Percentiles rank a stretch among this genome's conserved stretches.
phyloP scores from a whole-genome alignment of 2,113 vertebrate species.

The Nerophis ophidion region DNA sequence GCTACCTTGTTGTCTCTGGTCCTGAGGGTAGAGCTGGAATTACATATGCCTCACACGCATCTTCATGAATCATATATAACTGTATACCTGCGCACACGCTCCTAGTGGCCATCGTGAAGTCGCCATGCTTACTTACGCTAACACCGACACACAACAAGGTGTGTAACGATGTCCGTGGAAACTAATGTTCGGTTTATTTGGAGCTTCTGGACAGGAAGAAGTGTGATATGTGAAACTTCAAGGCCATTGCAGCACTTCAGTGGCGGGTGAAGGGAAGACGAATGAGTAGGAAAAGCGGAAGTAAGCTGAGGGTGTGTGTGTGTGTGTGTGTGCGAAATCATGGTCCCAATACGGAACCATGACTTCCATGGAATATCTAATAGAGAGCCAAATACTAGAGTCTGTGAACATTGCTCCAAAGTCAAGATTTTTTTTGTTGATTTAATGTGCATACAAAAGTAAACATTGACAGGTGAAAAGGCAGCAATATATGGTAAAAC shows the following conservation, averaged over 20 bases:
- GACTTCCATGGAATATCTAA: no score
- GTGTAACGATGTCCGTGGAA: slow-evolving; percentile 51
- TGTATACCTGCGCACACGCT: slow-evolving; percentile 65
- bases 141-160: slow-evolving; percentile 26
- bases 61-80: slow-evolving; percentile 76
- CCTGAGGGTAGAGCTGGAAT: slow-evolving; percentile 72
- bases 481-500: no score
- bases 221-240: slow-evolving; percentile 33
- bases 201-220: slow-evolving; percentile 43
- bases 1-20: slow-evolving; percentile 77
- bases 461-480: no score
- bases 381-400: no score
- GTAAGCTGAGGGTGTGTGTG: slow-evolving; percentile 26
- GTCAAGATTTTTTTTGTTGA: no score
- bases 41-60: slow-evolving; percentile 74
- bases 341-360: no score
- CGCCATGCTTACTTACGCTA: slow-evolving; percentile 19
- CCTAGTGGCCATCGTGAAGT: slow-evolving; percentile 61
- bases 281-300: slow-evolving; percentile 20
- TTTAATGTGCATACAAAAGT: no score
- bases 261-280: slow-evolving; percentile 15
- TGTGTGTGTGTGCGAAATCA: slow-evolving; percentile 1
- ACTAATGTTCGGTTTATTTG: slow-evolving; percentile 59
- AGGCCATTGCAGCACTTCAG: slow-evolving; percentile 16
- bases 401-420: no score